Evolutionary conservation across 1,140 invertebrate genomes (phyloP).

Genomic region (Hestina assimilis): DNA sequence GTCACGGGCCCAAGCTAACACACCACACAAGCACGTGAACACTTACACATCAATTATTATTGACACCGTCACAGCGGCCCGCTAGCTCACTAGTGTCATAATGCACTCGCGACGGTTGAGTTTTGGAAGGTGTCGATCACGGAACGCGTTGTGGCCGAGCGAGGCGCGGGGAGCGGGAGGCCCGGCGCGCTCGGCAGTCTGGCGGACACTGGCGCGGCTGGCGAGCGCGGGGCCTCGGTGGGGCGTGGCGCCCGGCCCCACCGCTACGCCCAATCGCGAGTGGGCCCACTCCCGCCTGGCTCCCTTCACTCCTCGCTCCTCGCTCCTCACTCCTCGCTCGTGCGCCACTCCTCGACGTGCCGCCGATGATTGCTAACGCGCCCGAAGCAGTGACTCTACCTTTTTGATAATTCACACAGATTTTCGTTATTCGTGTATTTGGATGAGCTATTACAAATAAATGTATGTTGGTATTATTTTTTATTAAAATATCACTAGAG

Average conservation of each 20-base stretch:
- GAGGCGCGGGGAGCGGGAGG: conserved; percentile 71
- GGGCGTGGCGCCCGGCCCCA: conserved; percentile 52
- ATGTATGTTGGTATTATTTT: conserved; percentile 5
- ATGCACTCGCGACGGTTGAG: conserved; percentile 71
- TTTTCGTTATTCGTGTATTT: conserved; percentile 10
- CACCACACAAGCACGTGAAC: conserved; percentile 72
- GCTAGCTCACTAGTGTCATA: conserved; percentile 77
- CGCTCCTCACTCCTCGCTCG: conserved; percentile 19
- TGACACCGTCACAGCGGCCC: conserved; percentile 73
- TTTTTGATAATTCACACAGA: conserved; percentile 10
- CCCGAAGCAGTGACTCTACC: conserved; percentile 10
- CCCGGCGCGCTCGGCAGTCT: conserved; percentile 77
- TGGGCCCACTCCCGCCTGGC: conserved; percentile 29
- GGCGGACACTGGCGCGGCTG: conserved; percentile 70
- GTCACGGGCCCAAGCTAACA: conserved; percentile 68
- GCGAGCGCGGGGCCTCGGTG: conserved; percentile 45
- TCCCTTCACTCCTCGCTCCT: conserved; percentile 10
- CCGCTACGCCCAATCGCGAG: conserved; percentile 37
- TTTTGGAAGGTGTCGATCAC: conserved; percentile 36
- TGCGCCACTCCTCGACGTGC: conserved; percentile 33
- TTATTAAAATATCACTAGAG: conserved; percentile 5
- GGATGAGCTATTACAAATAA: conserved; percentile 22
- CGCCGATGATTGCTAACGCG: conserved; percentile 23
- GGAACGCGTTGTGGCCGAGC: conserved; percentile 67
- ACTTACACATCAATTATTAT: conserved; percentile 67